Base-by-base conservation (phyloP, 1,140 invertebrate species). In the Apolygus lucorum region DNA sequence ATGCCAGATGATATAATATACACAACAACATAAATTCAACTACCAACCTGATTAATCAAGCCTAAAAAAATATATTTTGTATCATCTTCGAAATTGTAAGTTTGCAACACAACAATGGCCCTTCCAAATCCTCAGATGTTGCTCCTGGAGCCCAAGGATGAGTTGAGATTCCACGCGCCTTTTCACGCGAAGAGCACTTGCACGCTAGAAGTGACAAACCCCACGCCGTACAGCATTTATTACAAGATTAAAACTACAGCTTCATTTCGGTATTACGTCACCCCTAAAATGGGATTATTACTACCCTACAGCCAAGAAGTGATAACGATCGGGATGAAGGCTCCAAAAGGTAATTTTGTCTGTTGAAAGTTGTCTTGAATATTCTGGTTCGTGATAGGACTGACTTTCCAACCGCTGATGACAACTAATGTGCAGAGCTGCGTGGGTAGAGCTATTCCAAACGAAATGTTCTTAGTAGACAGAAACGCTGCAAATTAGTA, bases 161-260 rank as follows among this genome's bases (percentile, higher is more conserved):
- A 29, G 27, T 26, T 66, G 17, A 8, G 27, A 25, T 66, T 66
- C 25, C n/a, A 34, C n/a, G 13, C 64, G 21, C 64, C 64, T 1
- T 34, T 34, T 34, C 17, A 66, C 17, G 22, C 22, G 13, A 28
- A 66, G 25, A 34, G 17, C 11, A 66, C 27, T 29, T 66, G 64
- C 64, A 2, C 14, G 17, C n/a, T 66, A n/a, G n/a, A 66, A n/a
- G 64, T 66, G 27, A 66, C 64, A 34, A 66, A 66, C 26, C 64
- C 64, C 17, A 66, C 64, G 1, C 64, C 64, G n/a, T 66, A 66
- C 64, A 34, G 64, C 17, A 66, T 66, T 8, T 34, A 21, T 21
- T 66, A 21, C 64, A 66, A 66, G 25, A 34, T 66, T 13, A 66
- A 66, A 34, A 66, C 64, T 1, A 66, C 64, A 28, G 64, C 64